These are phyloP conservation scores for Paedocypris sp. DNA, from an alignment of 2,113 vertebrate genomes.

Conservation along the genomic window DNA sequence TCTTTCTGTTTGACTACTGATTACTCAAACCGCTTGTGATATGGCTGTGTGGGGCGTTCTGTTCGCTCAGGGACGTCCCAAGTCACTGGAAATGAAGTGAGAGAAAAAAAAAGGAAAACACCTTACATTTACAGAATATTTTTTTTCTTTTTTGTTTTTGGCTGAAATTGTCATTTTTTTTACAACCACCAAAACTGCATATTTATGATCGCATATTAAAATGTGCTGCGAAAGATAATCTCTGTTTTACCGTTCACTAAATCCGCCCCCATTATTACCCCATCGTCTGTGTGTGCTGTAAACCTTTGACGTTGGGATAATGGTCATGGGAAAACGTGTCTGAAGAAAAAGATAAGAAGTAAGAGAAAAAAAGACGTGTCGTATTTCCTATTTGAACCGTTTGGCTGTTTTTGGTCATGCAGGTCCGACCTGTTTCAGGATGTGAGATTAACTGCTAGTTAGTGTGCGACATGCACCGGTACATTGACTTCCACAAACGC, in stretches of 20 bases:
- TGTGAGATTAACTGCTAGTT: neutral
- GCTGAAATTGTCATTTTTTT: no score
- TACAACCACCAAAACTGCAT: no score
- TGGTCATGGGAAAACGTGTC: neutral
- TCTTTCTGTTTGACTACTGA: slow-evolving; percentile 24
- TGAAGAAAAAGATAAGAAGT: neutral
- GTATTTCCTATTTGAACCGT: neutral
- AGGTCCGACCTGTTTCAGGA: slow-evolving; percentile 14
- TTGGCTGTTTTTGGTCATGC: slow-evolving; percentile 2
- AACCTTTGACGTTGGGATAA: neutral
- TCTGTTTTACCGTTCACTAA: no score
- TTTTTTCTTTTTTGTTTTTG: no score
- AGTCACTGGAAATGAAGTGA: neutral
- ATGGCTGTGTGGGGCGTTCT: neutral
- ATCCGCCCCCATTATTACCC: neutral
- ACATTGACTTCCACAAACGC: neutral
- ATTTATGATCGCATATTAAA: no score
- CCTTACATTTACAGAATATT: neutral
- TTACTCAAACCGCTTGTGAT: slow-evolving; percentile 25
- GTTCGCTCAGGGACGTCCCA: slow-evolving; percentile 18
- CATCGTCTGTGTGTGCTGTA: neutral
- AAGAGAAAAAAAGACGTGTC: neutral
- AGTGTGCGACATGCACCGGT: neutral
- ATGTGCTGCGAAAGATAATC: no score
- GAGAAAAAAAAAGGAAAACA: neutral